These are phyloP conservation scores for Acanthurus tractus DNA, from an alignment of 2,797 vertebrate genomes.

Conservation along the genomic window DNA sequence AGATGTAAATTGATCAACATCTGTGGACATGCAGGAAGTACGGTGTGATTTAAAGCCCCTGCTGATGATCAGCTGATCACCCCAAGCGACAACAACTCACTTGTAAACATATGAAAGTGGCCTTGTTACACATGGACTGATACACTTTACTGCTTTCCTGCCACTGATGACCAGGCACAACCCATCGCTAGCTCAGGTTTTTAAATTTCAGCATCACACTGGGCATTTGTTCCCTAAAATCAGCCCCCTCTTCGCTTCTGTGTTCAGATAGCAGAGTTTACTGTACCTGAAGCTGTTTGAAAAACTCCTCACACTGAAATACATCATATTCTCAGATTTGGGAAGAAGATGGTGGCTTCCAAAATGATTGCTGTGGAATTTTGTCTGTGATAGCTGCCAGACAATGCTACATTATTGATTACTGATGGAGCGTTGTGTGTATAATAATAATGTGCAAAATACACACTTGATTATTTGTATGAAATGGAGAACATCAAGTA, in stretches of 20 bases:
- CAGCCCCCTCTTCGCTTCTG: no score
- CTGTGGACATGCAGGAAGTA: not conserved
- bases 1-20: not conserved
- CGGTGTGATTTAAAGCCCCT: not conserved
- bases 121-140: not conserved
- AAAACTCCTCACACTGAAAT: not conserved
- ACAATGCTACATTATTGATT: not conserved
- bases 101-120: constrained; percentile 9
- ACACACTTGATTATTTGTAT: not conserved
- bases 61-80: constrained; percentile 18
- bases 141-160: not conserved
- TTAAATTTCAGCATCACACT: not conserved
- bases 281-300: no score
- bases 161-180: not conserved
- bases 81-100: not conserved
- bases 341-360: no score
- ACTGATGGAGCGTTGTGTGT: not conserved
- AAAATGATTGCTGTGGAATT: no score
- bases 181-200: not conserved
- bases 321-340: not conserved
- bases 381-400: not conserved
- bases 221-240: not conserved
- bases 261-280: not conserved
- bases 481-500: not conserved
- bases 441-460: not conserved